Evolutionary conservation across 2,888 invertebrate species (phyloP).

Genomic region (Caenorhabditis uteleia): DNA sequence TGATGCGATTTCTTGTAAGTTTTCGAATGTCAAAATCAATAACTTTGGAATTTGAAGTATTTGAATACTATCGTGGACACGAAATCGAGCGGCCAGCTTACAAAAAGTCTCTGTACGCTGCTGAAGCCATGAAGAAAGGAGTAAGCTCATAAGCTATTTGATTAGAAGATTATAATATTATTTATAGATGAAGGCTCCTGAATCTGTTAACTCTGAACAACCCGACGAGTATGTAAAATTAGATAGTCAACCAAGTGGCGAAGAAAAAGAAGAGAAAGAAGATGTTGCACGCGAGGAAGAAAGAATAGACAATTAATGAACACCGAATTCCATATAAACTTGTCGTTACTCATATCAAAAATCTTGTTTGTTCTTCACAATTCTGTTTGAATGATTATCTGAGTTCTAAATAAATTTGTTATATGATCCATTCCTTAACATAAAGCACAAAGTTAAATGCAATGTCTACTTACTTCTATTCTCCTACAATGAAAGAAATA

Average conservation of each 20-base stretch:
- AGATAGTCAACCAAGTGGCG: background rate
- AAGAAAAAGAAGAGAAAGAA: slow-evolving; percentile 5
- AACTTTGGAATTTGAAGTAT: slow-evolving; percentile 24
- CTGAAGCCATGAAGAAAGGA: slow-evolving; percentile 10
- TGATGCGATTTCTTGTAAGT: slow-evolving; percentile 43
- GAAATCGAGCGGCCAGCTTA: slow-evolving; percentile 38
- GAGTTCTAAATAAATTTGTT: no score
- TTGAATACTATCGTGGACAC: slow-evolving; percentile 45
- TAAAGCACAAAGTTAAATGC: no score
- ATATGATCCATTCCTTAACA: no score
- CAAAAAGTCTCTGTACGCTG: slow-evolving; percentile 34
- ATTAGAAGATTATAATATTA: background rate
- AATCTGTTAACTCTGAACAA: background rate
- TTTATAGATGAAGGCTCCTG: background rate
- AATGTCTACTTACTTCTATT: no score
- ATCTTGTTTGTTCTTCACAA: no score
- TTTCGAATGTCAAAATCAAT: background rate
- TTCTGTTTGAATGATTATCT: no score
- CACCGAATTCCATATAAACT: no score
- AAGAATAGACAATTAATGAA: no score
- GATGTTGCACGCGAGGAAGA: background rate
- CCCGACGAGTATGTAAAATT: background rate
- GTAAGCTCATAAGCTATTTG: background rate
- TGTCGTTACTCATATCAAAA: no score
- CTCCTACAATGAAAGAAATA: no score